Evolutionary conservation across 2,888 invertebrate genomes (phyloP), one percentile per base, ranked within the genome.

Genomic region (Parnassius apollo): DNA sequence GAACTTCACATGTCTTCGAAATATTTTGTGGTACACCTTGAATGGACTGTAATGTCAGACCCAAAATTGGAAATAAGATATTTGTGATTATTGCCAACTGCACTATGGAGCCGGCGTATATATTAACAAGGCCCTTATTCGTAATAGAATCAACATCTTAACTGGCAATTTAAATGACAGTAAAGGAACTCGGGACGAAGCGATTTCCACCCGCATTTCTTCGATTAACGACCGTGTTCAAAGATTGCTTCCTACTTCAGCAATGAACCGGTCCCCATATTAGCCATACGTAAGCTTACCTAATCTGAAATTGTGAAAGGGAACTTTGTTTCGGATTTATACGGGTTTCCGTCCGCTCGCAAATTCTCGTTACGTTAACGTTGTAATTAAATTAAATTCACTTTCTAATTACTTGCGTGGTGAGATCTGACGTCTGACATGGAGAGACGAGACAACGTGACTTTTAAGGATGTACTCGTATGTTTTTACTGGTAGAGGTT

Each of bases 231-330:
- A n/a, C 22, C 12, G 42, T 48, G 58, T n/a, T 10, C 58, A 53
- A 57, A 49, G 58, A 62, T 58, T 53, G 54, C 35, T 62, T 54
- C 61, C 56, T 57, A 51, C 55, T 55, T 11, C 51, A 22, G 44
- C 22, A 35, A 54, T 54, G 8, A 44, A 55, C 61, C 45, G 51
- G 56, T 54, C 13, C 22, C 52, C n/a, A 13, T 22, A 22, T 59
- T 59, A 9, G 25, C 22, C 44, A 54, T 57, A 61, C 42, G 13
- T 12, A 45, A 55, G 49, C 52, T 62, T 62, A 62, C 62, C 53
- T 57, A 62, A 57, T 62, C 62, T 18, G 62, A 42, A 57, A 53
- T 62, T 53, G 62, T 62, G 62, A 62, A 62, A 62, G 62, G 62
- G 53, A 13, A 48, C 46, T 4, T 35, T 46, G 55, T 49, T 53